Evolutionary conservation across 2,888 invertebrate species (phyloP), one percentile per base, ranked within the genome.

Genomic region (Cecidostiba fungosa): DNA sequence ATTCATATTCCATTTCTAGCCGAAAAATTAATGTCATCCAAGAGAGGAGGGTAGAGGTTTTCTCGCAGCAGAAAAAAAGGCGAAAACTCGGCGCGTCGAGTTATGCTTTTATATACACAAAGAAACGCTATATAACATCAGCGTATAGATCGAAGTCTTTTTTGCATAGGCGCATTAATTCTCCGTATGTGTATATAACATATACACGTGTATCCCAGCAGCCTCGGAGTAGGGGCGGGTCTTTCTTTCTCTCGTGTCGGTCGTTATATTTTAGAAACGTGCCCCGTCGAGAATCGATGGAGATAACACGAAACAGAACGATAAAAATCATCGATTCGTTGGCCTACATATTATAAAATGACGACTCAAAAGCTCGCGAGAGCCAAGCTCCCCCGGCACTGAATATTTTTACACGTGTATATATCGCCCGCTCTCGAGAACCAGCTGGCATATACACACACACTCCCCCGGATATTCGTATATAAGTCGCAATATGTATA

Each of bases 271-370:
- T 84, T n/a, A 79, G 66, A 78, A 84, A 79, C 39, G 74, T 29
- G 70, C 32, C 43, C 12, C 72, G 72, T 72, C 79, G 62, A 85
- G 80, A 82, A 85, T 78, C 84, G 85, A 77, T 81, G 66, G 29
- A 83, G 83, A 81, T 66, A 74, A 79, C 80, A 80, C 74, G 82
- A 79, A 79, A 83, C 62, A 47, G 59, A 82, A 80, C 82, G 78
- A 85, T 85, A 78, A 85, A 85, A 82, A 83, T 76, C 82, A 80
- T 83, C 83, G 83, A 83, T 79, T 83, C 85, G 83, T 76, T 83
- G 83, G 72, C 83, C 83, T 83, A 86, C 77, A 86, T 83, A 86
- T 78, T 86, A 83, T 79, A 83, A 86, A 79, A 76, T 79, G 78
- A 72, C 77, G 76, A 77, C 80, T 72, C 32, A 50, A 85, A 81